Conservation (phyloP, 2,888 invertebrate genomes). For the Patella ulyssiponensis region DNA sequence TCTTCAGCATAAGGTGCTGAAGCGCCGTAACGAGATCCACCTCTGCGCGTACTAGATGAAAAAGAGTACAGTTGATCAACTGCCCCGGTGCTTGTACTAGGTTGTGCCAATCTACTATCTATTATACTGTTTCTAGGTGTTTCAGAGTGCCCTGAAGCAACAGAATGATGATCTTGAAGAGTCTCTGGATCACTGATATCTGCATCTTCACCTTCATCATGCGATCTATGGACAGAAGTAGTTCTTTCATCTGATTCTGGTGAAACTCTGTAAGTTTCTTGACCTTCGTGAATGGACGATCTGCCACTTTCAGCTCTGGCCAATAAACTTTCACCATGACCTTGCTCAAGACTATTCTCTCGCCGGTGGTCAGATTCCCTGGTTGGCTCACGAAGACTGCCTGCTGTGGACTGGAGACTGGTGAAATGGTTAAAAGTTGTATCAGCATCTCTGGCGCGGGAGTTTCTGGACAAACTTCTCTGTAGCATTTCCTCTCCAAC, state of each 20-base stretch:
- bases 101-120: neutral
- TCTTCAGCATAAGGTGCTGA: neutral
- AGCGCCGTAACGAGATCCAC: neutral
- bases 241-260: neutral
- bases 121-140: neutral
- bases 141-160: neutral
- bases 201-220: neutral
- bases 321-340: no score
- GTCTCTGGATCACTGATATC: neutral
- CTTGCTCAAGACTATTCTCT: no score
- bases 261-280: neutral
- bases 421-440: constrained; percentile 12
- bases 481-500: neutral
- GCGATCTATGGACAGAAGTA: neutral
- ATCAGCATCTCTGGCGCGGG: constrained; percentile 13
- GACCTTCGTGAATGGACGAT: neutral
- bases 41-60: neutral
- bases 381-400: neutral
- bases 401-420: neutral
- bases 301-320: neutral
- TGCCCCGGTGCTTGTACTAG: neutral
- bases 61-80: neutral
- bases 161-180: neutral
- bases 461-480: neutral
- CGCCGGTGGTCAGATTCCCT: neutral